Evolutionary conservation across 2,797 vertebrate species (phyloP).

Genomic region (Mus caroli): DNA sequence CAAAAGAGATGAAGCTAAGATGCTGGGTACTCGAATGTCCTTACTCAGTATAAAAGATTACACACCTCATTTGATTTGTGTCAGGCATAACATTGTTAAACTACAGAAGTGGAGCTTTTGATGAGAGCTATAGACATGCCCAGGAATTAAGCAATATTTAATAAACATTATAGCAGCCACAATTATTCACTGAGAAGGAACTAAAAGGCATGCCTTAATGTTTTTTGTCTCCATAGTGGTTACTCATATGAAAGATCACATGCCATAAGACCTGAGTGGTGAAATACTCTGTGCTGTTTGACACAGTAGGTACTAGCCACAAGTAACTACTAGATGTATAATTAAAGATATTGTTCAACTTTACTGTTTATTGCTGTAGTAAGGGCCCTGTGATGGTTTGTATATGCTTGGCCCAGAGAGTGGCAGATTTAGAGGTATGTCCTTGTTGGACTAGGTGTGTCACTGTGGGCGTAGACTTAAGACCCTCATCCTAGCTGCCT

Average conservation of each 20-base stretch:
- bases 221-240: neutral
- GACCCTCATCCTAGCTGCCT: no score
- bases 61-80: conserved; percentile 49
- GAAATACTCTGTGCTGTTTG: neutral
- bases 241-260: neutral
- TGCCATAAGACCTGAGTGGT: neutral
- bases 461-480: no score
- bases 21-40: neutral
- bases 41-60: conserved; percentile 28
- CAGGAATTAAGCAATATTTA: conserved; percentile 7
- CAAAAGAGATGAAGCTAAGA: neutral
- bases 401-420: no score
- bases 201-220: neutral
- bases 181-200: neutral
- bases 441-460: no score
- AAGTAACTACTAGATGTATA: neutral
- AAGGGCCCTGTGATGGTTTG: neutral
- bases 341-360: neutral
- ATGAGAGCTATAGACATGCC: neutral
- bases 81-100: conserved; percentile 28
- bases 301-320: neutral
- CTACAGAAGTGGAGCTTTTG: neutral
- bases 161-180: neutral
- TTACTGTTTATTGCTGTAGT: neutral
- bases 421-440: no score